A percentile compares a stretch with the other conserved stretches of the same genome.
Evolutionary conservation across 2,113 vertebrate genomes (phyloP).

Genomic region (Clinocottus analis): DNA sequence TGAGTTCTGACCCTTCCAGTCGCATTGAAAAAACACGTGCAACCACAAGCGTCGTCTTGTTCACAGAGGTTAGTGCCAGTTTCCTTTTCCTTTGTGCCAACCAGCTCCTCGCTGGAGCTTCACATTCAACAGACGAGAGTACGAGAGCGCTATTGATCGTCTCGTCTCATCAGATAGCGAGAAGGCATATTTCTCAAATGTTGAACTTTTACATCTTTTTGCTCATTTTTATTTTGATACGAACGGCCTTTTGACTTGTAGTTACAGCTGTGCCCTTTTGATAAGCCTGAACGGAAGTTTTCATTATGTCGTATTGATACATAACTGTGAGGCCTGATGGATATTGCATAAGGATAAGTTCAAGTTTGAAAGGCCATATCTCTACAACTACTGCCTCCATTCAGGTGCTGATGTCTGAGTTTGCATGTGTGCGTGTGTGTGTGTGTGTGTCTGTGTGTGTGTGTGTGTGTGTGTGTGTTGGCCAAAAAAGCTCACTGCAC

Average conservation of each 20-base stretch:
- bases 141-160: slow-evolving; percentile 7
- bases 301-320: slow-evolving; percentile 25
- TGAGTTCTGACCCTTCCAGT: background rate
- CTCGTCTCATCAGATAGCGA: slow-evolving; percentile 19
- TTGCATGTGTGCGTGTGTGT: slow-evolving; percentile 23
- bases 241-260: slow-evolving; percentile 18
- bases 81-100: background rate
- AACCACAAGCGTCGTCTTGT: background rate
- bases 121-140: background rate
- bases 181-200: background rate
- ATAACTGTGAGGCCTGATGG: slow-evolving; percentile 15
- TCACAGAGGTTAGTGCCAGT: background rate
- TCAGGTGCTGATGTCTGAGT: slow-evolving; percentile 23
- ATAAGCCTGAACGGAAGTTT: slow-evolving; percentile 38
- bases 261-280: slow-evolving; percentile 47
- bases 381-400: slow-evolving; percentile 37
- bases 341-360: slow-evolving; percentile 23
- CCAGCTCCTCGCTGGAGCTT: background rate
- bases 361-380: slow-evolving; percentile 42
- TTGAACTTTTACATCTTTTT: slow-evolving; percentile 1
- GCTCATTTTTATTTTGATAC: background rate
- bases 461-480: slow-evolving; percentile 1
- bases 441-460: slow-evolving; percentile 29
- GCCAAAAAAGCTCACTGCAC: slow-evolving; percentile 60
- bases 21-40: background rate